phyloP scores from a whole-genome alignment of 2,888 invertebrate genomes.

The Melangyna quadrimaculata region DNA sequence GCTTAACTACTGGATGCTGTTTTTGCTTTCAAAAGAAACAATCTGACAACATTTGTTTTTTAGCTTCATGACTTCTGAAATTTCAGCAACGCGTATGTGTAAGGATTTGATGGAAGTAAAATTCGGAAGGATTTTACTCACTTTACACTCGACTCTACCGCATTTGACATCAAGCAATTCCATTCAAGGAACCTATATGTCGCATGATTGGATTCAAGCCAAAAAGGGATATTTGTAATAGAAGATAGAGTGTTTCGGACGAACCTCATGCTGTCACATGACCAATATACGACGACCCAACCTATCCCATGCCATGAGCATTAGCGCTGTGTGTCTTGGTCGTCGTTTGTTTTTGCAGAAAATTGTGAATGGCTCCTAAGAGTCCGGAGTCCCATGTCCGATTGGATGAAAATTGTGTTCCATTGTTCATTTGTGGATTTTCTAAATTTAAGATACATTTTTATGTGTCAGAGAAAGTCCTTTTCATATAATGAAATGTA shows the following conservation, averaged over 20 bases:
- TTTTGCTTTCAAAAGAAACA: conserved; percentile 23
- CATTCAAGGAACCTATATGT: not conserved
- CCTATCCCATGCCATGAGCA: not conserved
- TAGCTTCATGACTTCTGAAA: conserved; percentile 38
- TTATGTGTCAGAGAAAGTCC: conserved; percentile 25
- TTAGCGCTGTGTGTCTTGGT: not conserved
- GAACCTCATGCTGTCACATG: not conserved
- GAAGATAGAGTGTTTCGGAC: not conserved
- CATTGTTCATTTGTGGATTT: conserved; percentile 44
- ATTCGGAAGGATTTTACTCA: not conserved
- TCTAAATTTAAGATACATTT: conserved; percentile 33
- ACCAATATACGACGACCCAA: not conserved
- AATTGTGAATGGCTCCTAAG: conserved; percentile 47
- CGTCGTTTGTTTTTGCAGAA: conserved; percentile 28
- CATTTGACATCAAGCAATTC: too few species aligned
- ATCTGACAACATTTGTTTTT: conserved; percentile 47
- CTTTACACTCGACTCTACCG: not conserved
- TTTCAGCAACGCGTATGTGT: conserved; percentile 10
- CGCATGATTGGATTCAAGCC: conserved; percentile 48
- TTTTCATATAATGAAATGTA: conserved; percentile 25
- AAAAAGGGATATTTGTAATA: conserved; percentile 23
- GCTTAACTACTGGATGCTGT: not conserved
- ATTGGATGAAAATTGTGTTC: conserved; percentile 21
- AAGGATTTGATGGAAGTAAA: conserved; percentile 4
- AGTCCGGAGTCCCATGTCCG: conserved; percentile 33